These are phyloP conservation scores for Dendrolimus punctatus DNA, from an alignment of 1,140 invertebrate genomes.

Conservation along the genomic window DNA sequence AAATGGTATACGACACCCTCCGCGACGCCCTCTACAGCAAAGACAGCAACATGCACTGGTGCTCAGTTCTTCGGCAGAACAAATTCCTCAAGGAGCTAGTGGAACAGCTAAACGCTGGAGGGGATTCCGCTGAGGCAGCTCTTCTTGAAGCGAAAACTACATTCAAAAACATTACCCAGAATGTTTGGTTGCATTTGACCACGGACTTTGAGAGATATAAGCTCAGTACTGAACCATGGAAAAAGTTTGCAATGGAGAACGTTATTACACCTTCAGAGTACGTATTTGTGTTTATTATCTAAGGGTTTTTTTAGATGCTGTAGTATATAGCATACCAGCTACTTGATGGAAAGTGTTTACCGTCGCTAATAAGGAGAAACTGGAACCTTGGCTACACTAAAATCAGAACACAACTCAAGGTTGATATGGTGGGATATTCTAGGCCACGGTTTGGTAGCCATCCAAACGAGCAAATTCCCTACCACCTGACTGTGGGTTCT, in stretches of 20 bases:
- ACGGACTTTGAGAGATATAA: constrained; percentile 76
- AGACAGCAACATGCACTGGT: constrained; percentile 83
- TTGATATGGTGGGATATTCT: too few species aligned
- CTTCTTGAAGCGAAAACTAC: constrained; percentile 76
- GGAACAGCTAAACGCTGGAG: constrained; percentile 71
- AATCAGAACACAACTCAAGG: too few species aligned
- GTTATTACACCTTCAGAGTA: constrained; percentile 31
- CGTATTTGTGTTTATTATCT: constrained; percentile 16
- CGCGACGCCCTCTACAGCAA: constrained; percentile 54
- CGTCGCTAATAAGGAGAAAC: too few species aligned
- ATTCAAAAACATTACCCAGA: constrained; percentile 73
- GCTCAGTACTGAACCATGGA: constrained; percentile 72
- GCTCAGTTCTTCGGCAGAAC: constrained; percentile 82
- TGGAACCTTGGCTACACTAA: too few species aligned
- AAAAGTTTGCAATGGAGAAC: constrained; percentile 52
- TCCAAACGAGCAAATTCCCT: too few species aligned
- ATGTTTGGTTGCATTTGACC: constrained; percentile 80
- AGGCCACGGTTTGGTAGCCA: too few species aligned
- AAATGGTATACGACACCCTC: constrained; percentile 52
- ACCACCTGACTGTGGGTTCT: too few species aligned
- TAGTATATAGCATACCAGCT: too few species aligned
- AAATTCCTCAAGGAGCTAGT: constrained; percentile 81
- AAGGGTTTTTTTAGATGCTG: too few species aligned
- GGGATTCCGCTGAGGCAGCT: constrained; percentile 71
- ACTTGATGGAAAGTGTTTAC: too few species aligned